Conservation (phyloP, 2,113 vertebrate genomes). For the Phyllopteryx taeniolatus region DNA sequence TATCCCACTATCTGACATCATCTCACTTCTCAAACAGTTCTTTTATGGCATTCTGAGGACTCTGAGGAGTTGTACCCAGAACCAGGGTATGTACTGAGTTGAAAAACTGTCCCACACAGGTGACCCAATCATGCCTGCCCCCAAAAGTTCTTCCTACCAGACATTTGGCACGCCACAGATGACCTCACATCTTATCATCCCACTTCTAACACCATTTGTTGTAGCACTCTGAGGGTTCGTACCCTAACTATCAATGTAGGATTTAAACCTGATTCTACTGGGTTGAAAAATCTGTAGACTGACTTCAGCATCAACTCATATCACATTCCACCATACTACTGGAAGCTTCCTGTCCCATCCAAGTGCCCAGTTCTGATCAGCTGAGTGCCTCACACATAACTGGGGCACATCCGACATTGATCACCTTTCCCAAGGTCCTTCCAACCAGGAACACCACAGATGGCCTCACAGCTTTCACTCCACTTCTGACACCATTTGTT, state of each 20-base stretch:
- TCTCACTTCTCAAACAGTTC: too few relatives aligned
- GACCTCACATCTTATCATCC: not conserved
- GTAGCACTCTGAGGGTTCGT: not conserved
- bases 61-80: too few relatives aligned
- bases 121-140: too few relatives aligned
- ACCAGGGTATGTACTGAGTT: not conserved
- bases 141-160: too few relatives aligned
- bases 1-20: too few relatives aligned
- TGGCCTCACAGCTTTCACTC: not conserved
- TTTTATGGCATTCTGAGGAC: too few relatives aligned
- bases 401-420: not conserved
- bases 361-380: not conserved
- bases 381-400: not conserved
- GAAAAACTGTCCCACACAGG: too few relatives aligned
- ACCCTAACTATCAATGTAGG: not conserved
- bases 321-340: not conserved
- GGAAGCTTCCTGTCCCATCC: not conserved
- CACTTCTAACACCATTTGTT: not conserved
- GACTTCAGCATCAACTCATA: not conserved
- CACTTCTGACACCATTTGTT: not conserved
- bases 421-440: not conserved
- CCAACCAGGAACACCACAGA: not conserved
- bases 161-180: not conserved
- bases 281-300: not conserved
- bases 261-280: not conserved